phyloP scores from a whole-genome alignment of 2,113 vertebrate genomes.

The Butorides virescens region DNA sequence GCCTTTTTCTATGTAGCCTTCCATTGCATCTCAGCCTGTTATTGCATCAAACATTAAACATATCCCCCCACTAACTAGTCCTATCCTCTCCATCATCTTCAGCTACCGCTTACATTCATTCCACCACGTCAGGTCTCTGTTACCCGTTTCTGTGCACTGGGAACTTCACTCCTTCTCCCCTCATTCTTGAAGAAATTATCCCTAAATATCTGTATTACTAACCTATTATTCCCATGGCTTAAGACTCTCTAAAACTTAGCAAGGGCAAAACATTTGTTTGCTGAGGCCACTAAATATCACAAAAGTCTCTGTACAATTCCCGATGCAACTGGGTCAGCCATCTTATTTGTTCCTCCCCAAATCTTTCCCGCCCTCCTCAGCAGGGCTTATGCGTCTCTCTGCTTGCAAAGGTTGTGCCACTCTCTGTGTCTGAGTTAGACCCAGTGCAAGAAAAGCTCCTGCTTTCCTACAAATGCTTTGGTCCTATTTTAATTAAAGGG shows the following conservation, averaged over 20 bases:
- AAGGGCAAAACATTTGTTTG: background rate
- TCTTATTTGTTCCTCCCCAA: background rate
- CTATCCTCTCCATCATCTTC: background rate
- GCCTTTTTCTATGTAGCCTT: background rate
- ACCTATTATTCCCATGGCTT: background rate
- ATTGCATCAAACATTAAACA: background rate
- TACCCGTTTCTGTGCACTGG: background rate
- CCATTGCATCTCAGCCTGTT: background rate
- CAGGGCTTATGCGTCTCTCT: background rate
- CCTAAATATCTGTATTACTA: background rate
- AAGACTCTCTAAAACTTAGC: background rate
- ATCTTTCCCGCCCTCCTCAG: background rate
- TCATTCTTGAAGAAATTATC: background rate
- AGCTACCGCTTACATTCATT: background rate
- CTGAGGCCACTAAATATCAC: background rate
- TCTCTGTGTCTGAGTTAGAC: background rate
- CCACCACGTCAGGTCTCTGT: background rate
- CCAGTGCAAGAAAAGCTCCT: background rate
- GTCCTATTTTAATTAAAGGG: background rate
- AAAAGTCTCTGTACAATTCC: background rate
- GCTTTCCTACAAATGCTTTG: background rate
- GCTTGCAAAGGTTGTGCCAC: background rate
- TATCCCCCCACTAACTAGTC: background rate
- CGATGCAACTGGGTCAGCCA: background rate
- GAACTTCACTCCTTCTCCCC: background rate